A percentile compares a stretch with the other conserved stretches of the same genome.
Evolutionary conservation across 2,113 vertebrate genomes (phyloP).

Genomic region (Prochilodus magdalenae): DNA sequence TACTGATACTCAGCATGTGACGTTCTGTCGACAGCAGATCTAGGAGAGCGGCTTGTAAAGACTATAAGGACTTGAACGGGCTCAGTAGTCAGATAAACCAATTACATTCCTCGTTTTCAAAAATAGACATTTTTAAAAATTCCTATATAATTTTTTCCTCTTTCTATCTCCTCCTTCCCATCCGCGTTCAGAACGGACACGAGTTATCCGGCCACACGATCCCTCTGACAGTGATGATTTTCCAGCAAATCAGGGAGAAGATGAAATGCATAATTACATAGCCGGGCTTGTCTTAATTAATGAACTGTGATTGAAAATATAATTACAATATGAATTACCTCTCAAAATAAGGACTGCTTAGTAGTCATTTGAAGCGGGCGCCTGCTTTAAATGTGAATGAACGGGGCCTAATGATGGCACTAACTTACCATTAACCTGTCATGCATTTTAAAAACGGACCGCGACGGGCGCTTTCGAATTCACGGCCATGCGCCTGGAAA

Average conservation of each 20-base stretch:
- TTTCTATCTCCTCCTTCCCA: constrained; percentile 15
- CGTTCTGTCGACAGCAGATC: too few relatives aligned
- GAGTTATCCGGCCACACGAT: constrained; percentile 32
- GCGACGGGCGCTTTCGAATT: constrained; percentile 69
- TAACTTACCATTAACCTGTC: constrained; percentile 81
- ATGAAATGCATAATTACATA: constrained; percentile 84
- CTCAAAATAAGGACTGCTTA: constrained; percentile 76
- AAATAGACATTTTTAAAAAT: too few relatives aligned
- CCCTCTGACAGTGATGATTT: constrained; percentile 62
- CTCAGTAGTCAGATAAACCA: too few relatives aligned
- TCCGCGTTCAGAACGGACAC: constrained; percentile 35
- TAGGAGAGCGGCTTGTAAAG: too few relatives aligned
- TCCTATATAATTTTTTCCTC: too few relatives aligned
- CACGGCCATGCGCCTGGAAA: constrained; percentile 47
- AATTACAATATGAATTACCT: constrained; percentile 85
- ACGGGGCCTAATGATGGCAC: constrained; percentile 72
- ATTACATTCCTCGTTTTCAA: too few relatives aligned
- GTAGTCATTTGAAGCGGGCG: constrained; percentile 77
- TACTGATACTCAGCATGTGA: too few relatives aligned
- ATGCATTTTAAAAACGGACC: constrained; percentile 78
- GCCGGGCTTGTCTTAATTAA: constrained; percentile 78
- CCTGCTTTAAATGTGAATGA: constrained; percentile 77
- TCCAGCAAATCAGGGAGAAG: constrained; percentile 69
- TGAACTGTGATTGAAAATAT: constrained; percentile 84
- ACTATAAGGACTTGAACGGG: too few relatives aligned